Conservation (phyloP, 2,797 vertebrate genomes). For the Poeciliopsis presidionis region DNA sequence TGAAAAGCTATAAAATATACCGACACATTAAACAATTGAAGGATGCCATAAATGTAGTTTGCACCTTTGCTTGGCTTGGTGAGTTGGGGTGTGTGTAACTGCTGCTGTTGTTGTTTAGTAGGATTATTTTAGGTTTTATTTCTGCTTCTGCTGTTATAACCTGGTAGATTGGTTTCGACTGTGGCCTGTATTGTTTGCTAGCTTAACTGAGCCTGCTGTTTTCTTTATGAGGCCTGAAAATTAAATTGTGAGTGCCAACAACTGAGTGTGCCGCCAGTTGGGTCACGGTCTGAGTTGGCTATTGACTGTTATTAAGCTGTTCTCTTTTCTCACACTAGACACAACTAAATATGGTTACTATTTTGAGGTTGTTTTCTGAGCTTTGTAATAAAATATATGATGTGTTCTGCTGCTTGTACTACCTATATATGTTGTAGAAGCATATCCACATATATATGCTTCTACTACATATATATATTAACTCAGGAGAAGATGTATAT, state of each 20-base stretch:
- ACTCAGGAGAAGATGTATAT: constrained; percentile 67
- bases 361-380: constrained; percentile 37
- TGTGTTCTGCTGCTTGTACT: constrained; percentile 37
- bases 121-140: background rate
- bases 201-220: background rate
- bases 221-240: background rate
- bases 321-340: background rate
- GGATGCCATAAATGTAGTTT: background rate
- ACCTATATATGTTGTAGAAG: constrained; percentile 33
- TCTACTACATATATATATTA: constrained; percentile 31
- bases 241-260: background rate
- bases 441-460: background rate
- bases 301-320: background rate
- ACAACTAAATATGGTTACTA: constrained; percentile 57
- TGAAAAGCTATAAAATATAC: background rate
- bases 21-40: background rate
- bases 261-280: background rate
- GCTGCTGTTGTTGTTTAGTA: background rate
- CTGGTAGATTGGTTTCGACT: background rate
- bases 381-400: constrained; percentile 33
- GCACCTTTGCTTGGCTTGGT: background rate
- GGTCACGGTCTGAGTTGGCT: background rate
- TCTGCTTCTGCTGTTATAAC: background rate
- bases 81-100: background rate
- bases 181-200: background rate